Evolutionary conservation across 2,888 invertebrate species (phyloP), one percentile per base, ranked within the genome.

Genomic region (Callinectes sapidus): DNA sequence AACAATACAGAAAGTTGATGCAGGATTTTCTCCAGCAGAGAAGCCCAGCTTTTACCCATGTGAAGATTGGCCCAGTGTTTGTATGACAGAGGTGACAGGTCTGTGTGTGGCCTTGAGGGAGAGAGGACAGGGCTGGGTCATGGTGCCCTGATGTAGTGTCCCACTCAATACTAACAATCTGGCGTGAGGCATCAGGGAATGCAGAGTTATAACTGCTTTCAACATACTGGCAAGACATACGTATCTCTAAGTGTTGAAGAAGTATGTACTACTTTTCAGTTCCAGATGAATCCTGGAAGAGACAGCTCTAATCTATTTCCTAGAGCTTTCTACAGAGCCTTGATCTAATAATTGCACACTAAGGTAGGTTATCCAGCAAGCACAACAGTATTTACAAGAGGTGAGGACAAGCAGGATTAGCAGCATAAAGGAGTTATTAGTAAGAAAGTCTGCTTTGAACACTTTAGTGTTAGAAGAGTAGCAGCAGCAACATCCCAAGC

Each of bases 401-500:
- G 55, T 81, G 54, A 61, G 35, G 91, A 61, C 91, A 91, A 55
- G 91, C 91, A 91, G 91, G 86, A 61, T 87, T 87, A 91, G 85
- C 91, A 85, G 54, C 48, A 91, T 55, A 42, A 39, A 90, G 61
- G 90, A 77, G 18, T 81, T 77, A 77, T 23, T 91, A 35, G 90
- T 85, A 85, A 81, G 85, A 54, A 90, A 85, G 55, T 35, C 77
- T 90, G 55, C 32, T 48, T 89, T 71, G 66, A 39, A n/a, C 39
- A 42, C 14, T n/a, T 18, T 48, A 61, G 91, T 55, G 91, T 90
- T 90, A 90, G 42, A 28, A 85, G 48, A 66, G 86, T 89, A 85
- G 71, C 71, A 71, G 55, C 54, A 92, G 92, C 77, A 92, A 87
- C 92, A 92, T 88, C 92, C 92, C 92, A 92, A 90, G 92, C 92